Evolutionary conservation across 2,113 vertebrate genomes (phyloP), one percentile per base, ranked within the genome.

Genomic region (Periophthalmus modestus): DNA sequence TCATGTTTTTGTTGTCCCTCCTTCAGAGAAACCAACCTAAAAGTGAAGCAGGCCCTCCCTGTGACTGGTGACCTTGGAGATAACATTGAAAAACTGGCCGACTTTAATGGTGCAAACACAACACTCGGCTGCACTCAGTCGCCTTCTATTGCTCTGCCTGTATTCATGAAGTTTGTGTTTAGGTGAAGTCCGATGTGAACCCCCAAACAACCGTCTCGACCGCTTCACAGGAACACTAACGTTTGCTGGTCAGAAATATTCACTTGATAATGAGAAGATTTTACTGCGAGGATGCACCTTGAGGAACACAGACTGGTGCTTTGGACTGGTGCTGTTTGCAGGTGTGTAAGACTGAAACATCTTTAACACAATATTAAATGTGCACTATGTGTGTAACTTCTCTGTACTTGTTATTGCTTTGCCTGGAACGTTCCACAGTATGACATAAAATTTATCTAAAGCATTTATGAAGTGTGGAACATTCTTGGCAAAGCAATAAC

Each of bases 271-370:
- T 6, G 96, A 97, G 75, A 96, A 94, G 85, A 92, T 99, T 80
- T 85, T 98, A 73, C 93, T 99, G 80, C 88, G 97, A 6, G 98
- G 98, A 76, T 98, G 97, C 86, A 94, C 95, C 0, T 93, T 98
- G 75, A 93, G 96, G 86, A 99, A 99, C 91, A 99, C 97, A 0
- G 94, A 95, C 0, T 99, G 98, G 97, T 98, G 97, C 88, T 99
- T 94, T 4, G 98, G 98, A 6, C 89, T 99, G 0, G 97, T 99
- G 80, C 91, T 99, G 83, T 99, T 96, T 55, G 96, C 95, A 55
- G 98, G 98, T 98, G 84, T 0, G 94, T 1, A 0, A 1, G 1
- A 2, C 12, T 65, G 15, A 4, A 66, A 48, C 11, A 16, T 0
- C 23, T 7, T 72, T 50, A 19, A 65, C 14, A 21, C n/a, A 19